phyloP scores from a whole-genome alignment of 1,140 invertebrate species.

The Ditylenchus dipsaci region DNA sequence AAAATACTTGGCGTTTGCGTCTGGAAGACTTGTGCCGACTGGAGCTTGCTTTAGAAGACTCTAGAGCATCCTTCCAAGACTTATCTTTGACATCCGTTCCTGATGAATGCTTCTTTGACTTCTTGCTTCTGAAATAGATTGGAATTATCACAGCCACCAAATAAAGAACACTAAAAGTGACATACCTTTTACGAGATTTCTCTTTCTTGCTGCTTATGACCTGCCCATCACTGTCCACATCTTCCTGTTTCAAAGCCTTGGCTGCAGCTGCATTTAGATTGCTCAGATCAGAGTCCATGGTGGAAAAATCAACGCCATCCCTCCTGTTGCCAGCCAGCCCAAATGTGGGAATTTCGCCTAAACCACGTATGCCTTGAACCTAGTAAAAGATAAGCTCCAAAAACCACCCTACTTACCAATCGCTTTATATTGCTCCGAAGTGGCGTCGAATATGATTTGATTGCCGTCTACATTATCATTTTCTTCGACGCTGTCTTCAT shows the following conservation, averaged over 20 bases:
- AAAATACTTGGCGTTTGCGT: neutral
- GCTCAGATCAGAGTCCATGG: constrained; percentile 10
- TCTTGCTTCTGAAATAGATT: neutral
- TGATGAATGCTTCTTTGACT: neutral
- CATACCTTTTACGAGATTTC: neutral
- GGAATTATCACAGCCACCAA: neutral
- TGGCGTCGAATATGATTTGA: constrained; percentile 34
- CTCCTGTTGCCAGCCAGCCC: constrained; percentile 37
- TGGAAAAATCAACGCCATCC: constrained; percentile 26
- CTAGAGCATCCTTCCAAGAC: neutral
- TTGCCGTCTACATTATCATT: neutral
- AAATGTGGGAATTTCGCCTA: constrained; percentile 28
- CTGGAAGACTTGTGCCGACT: neutral
- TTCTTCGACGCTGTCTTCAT: neutral
- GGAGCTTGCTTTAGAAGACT: neutral
- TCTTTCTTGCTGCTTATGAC: neutral
- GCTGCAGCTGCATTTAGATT: neutral
- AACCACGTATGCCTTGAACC: neutral
- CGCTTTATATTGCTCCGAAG: constrained; percentile 40
- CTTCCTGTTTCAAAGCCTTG: neutral
- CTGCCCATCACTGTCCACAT: constrained; percentile 12
- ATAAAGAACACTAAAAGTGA: neutral
- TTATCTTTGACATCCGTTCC: neutral
- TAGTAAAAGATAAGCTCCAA: neutral
- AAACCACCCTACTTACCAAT: constrained; percentile 25